phyloP scores from a whole-genome alignment of 2,888 invertebrate species.

The Acanthosoma haemorrhoidale region DNA sequence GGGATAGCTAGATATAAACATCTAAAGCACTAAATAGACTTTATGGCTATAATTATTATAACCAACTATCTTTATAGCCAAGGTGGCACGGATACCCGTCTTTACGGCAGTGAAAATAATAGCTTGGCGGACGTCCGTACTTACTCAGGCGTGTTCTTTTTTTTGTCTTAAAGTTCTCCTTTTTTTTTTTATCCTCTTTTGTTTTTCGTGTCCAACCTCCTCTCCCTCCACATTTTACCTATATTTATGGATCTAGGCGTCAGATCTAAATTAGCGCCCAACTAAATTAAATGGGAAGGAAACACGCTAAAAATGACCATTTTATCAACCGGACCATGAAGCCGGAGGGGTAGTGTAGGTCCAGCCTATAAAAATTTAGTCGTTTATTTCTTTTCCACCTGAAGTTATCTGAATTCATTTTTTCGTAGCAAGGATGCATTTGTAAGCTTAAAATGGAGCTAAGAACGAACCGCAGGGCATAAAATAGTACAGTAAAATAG shows the following conservation, averaged over 20 bases:
- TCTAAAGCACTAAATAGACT: background rate
- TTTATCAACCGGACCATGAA: background rate
- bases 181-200: background rate
- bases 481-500: too few relatives aligned
- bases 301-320: background rate
- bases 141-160: background rate
- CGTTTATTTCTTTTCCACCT: constrained; percentile 6
- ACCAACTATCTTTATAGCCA: background rate
- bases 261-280: background rate
- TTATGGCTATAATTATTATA: background rate
- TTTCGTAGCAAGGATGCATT: too few relatives aligned
- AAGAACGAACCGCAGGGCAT: too few relatives aligned
- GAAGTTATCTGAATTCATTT: constrained; percentile 3
- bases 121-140: background rate
- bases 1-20: too few relatives aligned
- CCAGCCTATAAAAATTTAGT: background rate
- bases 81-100: background rate
- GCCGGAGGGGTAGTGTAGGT: too few relatives aligned
- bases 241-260: constrained; percentile 1
- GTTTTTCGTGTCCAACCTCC: background rate
- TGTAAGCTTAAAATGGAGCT: too few relatives aligned
- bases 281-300: constrained; percentile 9
- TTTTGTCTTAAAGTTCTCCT: background rate
- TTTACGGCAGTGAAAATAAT: background rate
- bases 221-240: background rate